Conservation (phyloP, 2,797 vertebrate genomes). For the Helostoma temminkii region DNA sequence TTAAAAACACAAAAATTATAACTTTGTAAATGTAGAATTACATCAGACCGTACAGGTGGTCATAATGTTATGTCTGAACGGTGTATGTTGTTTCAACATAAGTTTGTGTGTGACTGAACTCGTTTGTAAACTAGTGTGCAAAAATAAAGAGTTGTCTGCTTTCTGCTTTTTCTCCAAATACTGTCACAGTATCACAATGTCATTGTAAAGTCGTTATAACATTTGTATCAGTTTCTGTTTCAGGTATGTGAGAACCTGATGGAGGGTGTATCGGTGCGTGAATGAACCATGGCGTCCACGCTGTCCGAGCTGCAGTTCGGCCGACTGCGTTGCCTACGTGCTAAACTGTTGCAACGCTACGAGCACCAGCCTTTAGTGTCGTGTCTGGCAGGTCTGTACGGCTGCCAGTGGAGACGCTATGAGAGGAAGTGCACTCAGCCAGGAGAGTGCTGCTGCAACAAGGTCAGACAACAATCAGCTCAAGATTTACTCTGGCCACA, state of each 20-base stretch:
- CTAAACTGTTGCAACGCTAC: slow-evolving; percentile 77
- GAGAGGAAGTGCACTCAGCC: slow-evolving; percentile 75
- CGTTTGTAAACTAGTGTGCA: too few species aligned
- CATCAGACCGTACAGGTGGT: too few species aligned
- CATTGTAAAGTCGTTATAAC: background rate
- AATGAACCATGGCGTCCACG: slow-evolving; percentile 54
- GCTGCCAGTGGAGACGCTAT: slow-evolving; percentile 87
- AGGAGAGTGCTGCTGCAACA: slow-evolving; percentile 89
- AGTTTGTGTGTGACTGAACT: too few species aligned
- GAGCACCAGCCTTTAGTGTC: slow-evolving; percentile 83
- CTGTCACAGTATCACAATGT: background rate
- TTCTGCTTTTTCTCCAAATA: too few species aligned
- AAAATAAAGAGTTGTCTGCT: too few species aligned
- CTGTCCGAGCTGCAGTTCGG: slow-evolving; percentile 79
- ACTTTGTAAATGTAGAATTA: too few species aligned
- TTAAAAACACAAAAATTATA: too few species aligned
- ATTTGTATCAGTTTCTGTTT: background rate
- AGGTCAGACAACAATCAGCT: slow-evolving; percentile 55
- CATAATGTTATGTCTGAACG: too few species aligned
- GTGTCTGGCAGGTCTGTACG: slow-evolving; percentile 88
- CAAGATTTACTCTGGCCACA: background rate
- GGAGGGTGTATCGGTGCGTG: slow-evolving; percentile 7
- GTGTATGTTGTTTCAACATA: too few species aligned
- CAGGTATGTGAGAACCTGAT: slow-evolving; percentile 32
- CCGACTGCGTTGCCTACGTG: slow-evolving; percentile 80